These are phyloP conservation scores for Drosophila setosimentum DNA, from an alignment of 2,888 invertebrate genomes.

Conservation along the genomic window DNA sequence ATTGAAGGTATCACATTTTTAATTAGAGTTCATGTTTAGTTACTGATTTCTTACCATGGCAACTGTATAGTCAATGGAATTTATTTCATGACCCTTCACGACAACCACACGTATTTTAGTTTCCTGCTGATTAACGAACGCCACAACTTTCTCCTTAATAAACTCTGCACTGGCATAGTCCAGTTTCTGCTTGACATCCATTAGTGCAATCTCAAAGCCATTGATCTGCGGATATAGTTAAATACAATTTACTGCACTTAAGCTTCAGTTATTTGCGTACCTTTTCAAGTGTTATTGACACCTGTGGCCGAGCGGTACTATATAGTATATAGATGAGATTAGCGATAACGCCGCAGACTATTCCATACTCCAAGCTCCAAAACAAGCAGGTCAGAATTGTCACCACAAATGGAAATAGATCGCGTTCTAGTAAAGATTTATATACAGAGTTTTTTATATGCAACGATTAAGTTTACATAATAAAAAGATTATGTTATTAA, in stretches of 20 bases:
- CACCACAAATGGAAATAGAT: slow-evolving; percentile 92
- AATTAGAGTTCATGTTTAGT: too few species aligned
- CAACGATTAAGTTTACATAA: neutral
- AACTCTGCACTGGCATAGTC: slow-evolving; percentile 93
- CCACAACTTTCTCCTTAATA: slow-evolving; percentile 89
- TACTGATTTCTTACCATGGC: slow-evolving; percentile 86
- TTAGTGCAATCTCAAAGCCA: slow-evolving; percentile 86
- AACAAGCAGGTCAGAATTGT: slow-evolving; percentile 94
- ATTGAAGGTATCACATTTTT: neutral
- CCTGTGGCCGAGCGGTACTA: slow-evolving; percentile 93
- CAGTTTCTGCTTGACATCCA: slow-evolving; percentile 90
- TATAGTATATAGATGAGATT: slow-evolving; percentile 93
- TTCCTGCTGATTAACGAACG: slow-evolving; percentile 89
- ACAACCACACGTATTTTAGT: slow-evolving; percentile 88
- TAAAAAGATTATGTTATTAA: neutral
- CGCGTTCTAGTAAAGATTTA: slow-evolving; percentile 88
- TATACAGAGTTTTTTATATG: neutral
- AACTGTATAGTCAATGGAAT: slow-evolving; percentile 88
- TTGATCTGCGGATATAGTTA: slow-evolving; percentile 74
- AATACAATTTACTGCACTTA: neutral
- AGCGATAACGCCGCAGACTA: slow-evolving; percentile 92
- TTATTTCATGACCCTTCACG: slow-evolving; percentile 89
- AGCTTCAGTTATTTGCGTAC: slow-evolving; percentile 60
- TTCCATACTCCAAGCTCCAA: slow-evolving; percentile 94
- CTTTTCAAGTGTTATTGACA: slow-evolving; percentile 86